These are phyloP conservation scores for Fregata magnificens DNA, from an alignment of 2,113 vertebrate species.

Conservation along the genomic window DNA sequence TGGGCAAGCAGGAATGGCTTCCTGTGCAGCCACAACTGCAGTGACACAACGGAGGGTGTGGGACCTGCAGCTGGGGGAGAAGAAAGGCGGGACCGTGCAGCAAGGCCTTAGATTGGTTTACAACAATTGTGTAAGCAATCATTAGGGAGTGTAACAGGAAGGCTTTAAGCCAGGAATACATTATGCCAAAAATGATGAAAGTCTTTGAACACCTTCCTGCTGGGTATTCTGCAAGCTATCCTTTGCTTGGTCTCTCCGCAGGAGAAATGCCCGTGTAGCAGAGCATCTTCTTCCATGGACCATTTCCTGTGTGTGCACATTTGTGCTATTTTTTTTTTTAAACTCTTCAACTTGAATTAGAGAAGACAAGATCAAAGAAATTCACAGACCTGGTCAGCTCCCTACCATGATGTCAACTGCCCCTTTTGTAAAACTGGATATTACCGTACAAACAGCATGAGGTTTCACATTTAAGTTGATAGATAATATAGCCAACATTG, in stretches of 20 bases:
- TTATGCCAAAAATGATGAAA: not conserved
- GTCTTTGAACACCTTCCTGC: not conserved
- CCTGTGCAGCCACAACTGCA: not conserved
- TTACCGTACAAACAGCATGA: not conserved
- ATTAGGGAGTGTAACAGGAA: not conserved
- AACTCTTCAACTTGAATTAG: not conserved
- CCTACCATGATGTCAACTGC: not conserved
- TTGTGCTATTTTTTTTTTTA: not conserved
- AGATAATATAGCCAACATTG: not conserved
- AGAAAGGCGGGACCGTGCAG: fast-evolving
- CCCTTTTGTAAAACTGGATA: too few relatives aligned
- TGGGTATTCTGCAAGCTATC: not conserved
- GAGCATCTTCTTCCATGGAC: not conserved
- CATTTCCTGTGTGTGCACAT: too few relatives aligned
- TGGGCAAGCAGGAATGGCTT: not conserved
- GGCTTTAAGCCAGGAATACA: not conserved
- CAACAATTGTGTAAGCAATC: not conserved
- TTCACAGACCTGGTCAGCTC: not conserved
- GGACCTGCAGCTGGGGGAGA: not conserved
- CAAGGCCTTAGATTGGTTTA: not conserved
- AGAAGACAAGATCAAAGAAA: not conserved
- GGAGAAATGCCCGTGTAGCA: not conserved
- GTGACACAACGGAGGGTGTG: fast-evolving
- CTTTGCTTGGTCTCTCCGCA: not conserved
- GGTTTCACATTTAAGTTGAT: not conserved